Conservation (phyloP, 37 sponge, comb jelly and placozoan genomes). For the Chondrilla cf. caribensis region DNA sequence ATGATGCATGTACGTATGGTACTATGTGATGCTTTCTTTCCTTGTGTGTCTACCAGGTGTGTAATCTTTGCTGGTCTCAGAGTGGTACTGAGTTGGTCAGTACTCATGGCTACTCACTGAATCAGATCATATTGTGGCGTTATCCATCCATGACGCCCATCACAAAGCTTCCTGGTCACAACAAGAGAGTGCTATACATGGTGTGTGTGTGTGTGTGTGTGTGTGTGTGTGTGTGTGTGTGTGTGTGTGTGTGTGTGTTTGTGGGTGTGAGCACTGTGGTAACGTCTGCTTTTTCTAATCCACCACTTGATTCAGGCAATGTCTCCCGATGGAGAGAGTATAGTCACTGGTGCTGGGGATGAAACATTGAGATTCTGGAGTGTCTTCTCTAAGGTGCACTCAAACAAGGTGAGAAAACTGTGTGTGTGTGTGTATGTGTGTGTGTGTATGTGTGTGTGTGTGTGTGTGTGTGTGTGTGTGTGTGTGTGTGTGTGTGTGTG, state of each 20-base stretch:
- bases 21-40: no score
- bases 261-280: not conserved
- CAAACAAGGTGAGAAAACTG: constrained; percentile 44
- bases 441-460: not conserved
- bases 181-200: constrained; percentile 86
- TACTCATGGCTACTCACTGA: constrained; percentile 95
- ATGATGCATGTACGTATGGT: no score
- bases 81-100: constrained; percentile 84
- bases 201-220: constrained; percentile 21
- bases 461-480: not conserved
- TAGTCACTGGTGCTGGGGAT: constrained; percentile 95
- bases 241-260: constrained; percentile 33
- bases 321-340: constrained; percentile 91
- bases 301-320: constrained; percentile 68
- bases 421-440: not conserved
- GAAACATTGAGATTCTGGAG: constrained; percentile 97
- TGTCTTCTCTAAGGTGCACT: constrained; percentile 83
- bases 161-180: constrained; percentile 87
- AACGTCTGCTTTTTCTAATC: no score
- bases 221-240: not conserved
- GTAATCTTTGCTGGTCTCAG: constrained; percentile 90
- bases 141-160: constrained; percentile 82
- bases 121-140: constrained; percentile 92
- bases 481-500: not conserved
- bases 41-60: constrained; percentile 87